phyloP scores from a whole-genome alignment of 2,888 invertebrate species.

The Campoplex nolae region DNA sequence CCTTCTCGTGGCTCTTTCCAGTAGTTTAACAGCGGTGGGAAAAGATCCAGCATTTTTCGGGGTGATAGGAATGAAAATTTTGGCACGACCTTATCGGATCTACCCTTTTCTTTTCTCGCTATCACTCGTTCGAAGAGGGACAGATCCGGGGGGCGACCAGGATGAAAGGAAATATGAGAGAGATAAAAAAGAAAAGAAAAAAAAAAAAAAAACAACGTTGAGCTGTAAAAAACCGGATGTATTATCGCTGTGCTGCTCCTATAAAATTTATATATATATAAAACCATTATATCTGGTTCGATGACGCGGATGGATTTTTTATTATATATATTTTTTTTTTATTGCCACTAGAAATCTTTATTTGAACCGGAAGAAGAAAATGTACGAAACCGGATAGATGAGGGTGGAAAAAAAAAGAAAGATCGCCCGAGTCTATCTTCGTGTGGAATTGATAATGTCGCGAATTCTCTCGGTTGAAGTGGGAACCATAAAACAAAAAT shows the following conservation, averaged over 20 bases:
- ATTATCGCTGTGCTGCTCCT: conserved; percentile 4
- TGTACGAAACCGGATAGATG: not conserved
- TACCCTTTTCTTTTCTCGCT: not conserved
- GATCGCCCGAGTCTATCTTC: not conserved
- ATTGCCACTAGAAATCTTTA: not conserved
- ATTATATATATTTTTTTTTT: conserved; percentile 6
- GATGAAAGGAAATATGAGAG: not conserved
- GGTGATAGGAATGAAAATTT: conserved; percentile 60
- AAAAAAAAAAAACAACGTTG: not conserved
- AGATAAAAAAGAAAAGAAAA: not conserved
- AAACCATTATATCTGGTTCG: conserved; percentile 9
- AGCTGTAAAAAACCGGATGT: conserved; percentile 37
- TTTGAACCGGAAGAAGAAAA: conserved; percentile 32
- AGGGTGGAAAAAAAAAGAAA: conserved; percentile 6
- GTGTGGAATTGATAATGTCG: conserved; percentile 12
- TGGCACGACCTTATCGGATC: conserved; percentile 61
- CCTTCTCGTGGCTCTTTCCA: not conserved
- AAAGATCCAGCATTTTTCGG: conserved; percentile 57
- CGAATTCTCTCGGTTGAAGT: not conserved
- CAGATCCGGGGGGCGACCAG: not conserved
- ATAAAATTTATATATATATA: not conserved
- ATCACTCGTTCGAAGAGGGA: conserved; percentile 18
- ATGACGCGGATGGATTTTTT: conserved; percentile 8
- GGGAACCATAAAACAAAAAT: conserved; percentile 2
- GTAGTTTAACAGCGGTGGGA: conserved; percentile 37